These are phyloP conservation scores for Cabera pusaria DNA, from an alignment of 2,888 invertebrate species.

Conservation along the genomic window DNA sequence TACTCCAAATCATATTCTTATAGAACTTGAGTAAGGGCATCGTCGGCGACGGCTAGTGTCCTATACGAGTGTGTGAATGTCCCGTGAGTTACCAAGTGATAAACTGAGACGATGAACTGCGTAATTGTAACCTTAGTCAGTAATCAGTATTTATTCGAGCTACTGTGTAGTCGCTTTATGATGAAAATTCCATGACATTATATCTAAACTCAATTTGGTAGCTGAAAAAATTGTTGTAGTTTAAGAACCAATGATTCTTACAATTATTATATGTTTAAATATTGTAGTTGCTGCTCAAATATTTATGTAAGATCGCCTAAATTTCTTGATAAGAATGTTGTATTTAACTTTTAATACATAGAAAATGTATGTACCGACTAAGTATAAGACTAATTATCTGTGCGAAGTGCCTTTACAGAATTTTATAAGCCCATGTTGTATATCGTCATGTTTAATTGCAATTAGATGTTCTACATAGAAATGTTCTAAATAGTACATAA, in stretches of 20 bases:
- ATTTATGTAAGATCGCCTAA: constrained; percentile 9
- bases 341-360: constrained; percentile 9
- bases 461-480: too few relatives aligned
- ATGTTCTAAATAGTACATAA: too few relatives aligned
- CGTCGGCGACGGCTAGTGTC: constrained; percentile 48
- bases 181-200: constrained; percentile 27
- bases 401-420: constrained; percentile 20
- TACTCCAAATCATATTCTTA: constrained; percentile 79
- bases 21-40: constrained; percentile 61
- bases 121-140: constrained; percentile 39
- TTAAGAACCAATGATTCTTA: constrained; percentile 5
- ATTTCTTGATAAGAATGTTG: constrained; percentile 5
- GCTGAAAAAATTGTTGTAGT: constrained; percentile 24
- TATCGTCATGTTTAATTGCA: too few relatives aligned
- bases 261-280: constrained; percentile 12
- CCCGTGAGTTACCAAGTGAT: constrained; percentile 61
- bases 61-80: constrained; percentile 21
- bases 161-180: constrained; percentile 24
- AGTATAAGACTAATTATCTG: constrained; percentile 6
- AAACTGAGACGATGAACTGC: constrained; percentile 23
- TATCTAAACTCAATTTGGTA: constrained; percentile 22
- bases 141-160: constrained; percentile 48
- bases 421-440: constrained; percentile 6
- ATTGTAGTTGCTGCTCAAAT: constrained; percentile 22
- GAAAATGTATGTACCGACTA: constrained; percentile 7